A percentile compares a stretch with the other conserved stretches of the same genome.
These are phyloP conservation scores for Pseudolaguvia tuberculata DNA, from an alignment of 2,113 vertebrate genomes.

Conservation along the genomic window DNA sequence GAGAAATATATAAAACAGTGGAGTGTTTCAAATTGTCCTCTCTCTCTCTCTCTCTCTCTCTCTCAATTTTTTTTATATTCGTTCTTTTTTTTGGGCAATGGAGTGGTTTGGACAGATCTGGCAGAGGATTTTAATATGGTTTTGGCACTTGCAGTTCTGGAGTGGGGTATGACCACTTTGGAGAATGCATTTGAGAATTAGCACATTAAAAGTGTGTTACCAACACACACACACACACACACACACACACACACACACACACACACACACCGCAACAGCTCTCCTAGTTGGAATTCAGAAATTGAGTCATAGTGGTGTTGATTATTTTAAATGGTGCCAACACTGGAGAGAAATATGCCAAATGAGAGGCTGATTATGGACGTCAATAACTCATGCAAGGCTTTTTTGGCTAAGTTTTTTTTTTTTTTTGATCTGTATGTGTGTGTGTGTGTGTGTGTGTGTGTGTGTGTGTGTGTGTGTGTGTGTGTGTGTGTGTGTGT, in stretches of 20 bases:
- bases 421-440: neutral
- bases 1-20: conserved; percentile 32
- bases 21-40: conserved; percentile 42
- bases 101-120: conserved; percentile 38
- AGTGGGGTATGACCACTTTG: conserved; percentile 46
- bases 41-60: too few species aligned
- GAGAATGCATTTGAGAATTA: conserved; percentile 52
- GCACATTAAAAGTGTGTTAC: conserved; percentile 54
- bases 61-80: neutral
- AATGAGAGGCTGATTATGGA: conserved; percentile 51
- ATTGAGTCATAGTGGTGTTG: conserved; percentile 50
- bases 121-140: conserved; percentile 46
- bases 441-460: too few species aligned
- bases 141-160: conserved; percentile 43
- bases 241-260: too few species aligned
- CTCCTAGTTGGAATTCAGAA: conserved; percentile 48
- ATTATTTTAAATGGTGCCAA: conserved; percentile 53
- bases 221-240: too few species aligned
- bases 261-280: conserved; percentile 49
- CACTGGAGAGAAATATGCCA: conserved; percentile 45
- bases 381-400: conserved; percentile 48
- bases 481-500: too few species aligned
- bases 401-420: conserved; percentile 50
- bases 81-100: conserved; percentile 4
- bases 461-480: conserved; percentile 20